These are phyloP conservation scores for Crocodylus rhombifer DNA, from an alignment of 2,797 vertebrate species.

Conservation along the genomic window DNA sequence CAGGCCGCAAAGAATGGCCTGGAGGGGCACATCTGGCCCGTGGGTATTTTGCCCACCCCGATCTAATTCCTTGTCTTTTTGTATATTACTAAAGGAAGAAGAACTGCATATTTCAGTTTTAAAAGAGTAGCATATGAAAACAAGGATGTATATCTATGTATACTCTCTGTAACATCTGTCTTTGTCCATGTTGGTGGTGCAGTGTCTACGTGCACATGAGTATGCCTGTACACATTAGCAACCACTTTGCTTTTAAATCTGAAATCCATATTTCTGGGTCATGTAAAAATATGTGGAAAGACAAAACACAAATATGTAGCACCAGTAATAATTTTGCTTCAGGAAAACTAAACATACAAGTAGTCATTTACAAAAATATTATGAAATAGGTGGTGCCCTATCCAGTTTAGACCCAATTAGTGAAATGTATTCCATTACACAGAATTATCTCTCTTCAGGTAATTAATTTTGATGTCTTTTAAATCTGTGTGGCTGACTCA, in stretches of 20 bases:
- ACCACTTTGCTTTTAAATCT: not conserved
- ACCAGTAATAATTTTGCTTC: not conserved
- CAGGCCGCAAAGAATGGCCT: no score
- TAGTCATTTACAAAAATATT: accelerated
- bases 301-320: not conserved
- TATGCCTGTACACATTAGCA: not conserved
- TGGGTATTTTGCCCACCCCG: no score
- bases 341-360: not conserved
- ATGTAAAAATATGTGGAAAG: not conserved
- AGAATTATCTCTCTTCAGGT: not conserved
- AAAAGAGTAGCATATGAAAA: not conserved
- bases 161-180: no score
- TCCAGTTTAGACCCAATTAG: not conserved
- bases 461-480: not conserved
- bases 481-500: not conserved
- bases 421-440: not conserved
- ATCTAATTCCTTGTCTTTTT: not conserved
- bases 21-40: no score
- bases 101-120: not conserved
- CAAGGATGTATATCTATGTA: not conserved
- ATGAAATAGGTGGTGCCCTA: not conserved
- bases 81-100: not conserved
- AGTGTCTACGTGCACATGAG: no score
- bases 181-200: no score
- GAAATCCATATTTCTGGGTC: not conserved